Evolutionary conservation across 1,140 invertebrate species (phyloP).

Genomic region (Diorhabda elongata): DNA sequence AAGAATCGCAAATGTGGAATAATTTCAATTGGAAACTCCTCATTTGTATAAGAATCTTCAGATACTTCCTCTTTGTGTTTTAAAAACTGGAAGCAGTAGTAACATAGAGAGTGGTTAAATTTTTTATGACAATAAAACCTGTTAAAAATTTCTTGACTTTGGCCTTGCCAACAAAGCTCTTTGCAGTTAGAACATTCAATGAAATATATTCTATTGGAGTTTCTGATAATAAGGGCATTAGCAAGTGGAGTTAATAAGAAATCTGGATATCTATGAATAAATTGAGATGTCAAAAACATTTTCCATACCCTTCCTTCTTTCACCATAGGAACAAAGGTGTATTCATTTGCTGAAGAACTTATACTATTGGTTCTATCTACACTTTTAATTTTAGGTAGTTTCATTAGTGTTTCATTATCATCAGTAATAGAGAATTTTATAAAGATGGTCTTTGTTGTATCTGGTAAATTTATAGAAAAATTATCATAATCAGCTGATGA

Average conservation of each 20-base stretch:
- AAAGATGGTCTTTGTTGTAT: background rate
- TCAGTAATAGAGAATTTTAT: background rate
- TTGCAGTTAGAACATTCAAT: background rate
- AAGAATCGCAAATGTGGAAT: background rate
- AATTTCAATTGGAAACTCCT: no score
- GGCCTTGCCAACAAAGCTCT: background rate
- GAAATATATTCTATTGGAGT: background rate
- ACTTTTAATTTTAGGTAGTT: background rate
- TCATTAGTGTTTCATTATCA: background rate
- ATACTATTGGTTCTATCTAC: no score
- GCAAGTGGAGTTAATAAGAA: no score
- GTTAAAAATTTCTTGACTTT: background rate
- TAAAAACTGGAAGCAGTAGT: background rate
- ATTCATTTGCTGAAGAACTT: no score
- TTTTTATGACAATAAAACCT: background rate
- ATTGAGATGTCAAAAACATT: no score
- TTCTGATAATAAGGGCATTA: background rate
- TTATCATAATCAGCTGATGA: background rate
- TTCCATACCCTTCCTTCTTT: no score
- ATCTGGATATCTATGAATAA: no score
- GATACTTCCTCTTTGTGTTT: background rate
- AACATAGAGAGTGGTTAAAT: background rate
- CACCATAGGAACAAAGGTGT: no score
- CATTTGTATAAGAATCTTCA: background rate
- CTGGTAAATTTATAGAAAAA: background rate